Percentiles rank a stretch among this genome's conserved stretches.
phyloP scores from a whole-genome alignment of 23 tunicate genomes.

The Trididemnum nubilum region DNA sequence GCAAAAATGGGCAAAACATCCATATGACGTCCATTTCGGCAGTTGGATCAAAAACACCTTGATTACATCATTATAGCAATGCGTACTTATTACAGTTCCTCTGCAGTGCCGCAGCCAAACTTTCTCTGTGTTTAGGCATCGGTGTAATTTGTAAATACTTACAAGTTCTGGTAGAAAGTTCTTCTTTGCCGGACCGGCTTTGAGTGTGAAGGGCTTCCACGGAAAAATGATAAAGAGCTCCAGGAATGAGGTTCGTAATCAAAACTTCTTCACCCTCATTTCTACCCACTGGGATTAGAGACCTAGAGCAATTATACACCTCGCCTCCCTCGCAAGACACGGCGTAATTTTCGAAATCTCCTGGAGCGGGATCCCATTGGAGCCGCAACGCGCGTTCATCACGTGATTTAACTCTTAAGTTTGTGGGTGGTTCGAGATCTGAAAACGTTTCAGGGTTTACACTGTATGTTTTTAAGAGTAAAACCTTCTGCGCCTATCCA shows the following conservation, averaged over 20 bases:
- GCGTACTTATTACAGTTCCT: no score
- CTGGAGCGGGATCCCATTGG: constrained; percentile 39
- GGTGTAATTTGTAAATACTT: no score
- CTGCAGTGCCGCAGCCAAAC: no score
- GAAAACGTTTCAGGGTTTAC: neutral
- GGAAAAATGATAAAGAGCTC: constrained; percentile 18
- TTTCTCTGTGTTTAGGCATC: no score
- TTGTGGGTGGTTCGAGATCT: constrained; percentile 32
- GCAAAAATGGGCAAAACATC: no score
- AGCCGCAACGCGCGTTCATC: constrained; percentile 3
- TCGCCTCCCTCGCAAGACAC: constrained; percentile 26
- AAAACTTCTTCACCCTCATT: neutral
- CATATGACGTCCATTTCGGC: no score
- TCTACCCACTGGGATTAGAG: neutral
- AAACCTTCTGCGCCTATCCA: no score
- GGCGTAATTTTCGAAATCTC: constrained; percentile 25
- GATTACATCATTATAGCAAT: no score
- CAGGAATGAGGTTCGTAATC: constrained; percentile 8
- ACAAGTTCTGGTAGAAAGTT: neutral
- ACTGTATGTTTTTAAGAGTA: neutral
- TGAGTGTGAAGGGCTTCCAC: constrained; percentile 2
- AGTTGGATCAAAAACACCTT: no score
- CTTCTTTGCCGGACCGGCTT: neutral
- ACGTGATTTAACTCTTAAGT: constrained; percentile 21
- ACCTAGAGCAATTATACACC: constrained; percentile 2